These are phyloP conservation scores for Anadara kagoshimensis DNA, from an alignment of 1,140 invertebrate species.

Conservation along the genomic window DNA sequence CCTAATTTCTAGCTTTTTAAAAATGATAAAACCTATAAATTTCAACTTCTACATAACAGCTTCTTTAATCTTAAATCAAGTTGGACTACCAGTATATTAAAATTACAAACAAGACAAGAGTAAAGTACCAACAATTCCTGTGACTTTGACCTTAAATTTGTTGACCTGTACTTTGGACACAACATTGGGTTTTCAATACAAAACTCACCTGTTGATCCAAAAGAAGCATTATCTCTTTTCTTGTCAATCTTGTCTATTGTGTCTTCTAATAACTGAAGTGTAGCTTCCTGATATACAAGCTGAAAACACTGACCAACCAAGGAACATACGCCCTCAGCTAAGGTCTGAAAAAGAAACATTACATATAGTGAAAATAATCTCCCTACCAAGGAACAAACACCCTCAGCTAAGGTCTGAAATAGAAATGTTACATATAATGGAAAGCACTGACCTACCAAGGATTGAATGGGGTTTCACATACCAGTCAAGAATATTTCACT, in stretches of 20 bases:
- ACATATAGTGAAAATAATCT: constrained; percentile 58
- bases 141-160: too few species aligned
- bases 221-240: constrained; percentile 1
- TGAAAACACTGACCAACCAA: constrained; percentile 68
- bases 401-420: constrained; percentile 59
- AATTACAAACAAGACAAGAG: too few species aligned
- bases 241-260: constrained; percentile 29
- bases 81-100: too few species aligned
- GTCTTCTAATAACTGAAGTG: constrained; percentile 60
- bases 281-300: constrained; percentile 66
- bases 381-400: constrained; percentile 64
- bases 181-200: too few species aligned
- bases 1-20: too few species aligned
- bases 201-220: not conserved
- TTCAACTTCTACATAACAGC: too few species aligned
- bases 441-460: constrained; percentile 57
- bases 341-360: constrained; percentile 38
- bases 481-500: too few species aligned
- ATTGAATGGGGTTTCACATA: too few species aligned
- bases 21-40: too few species aligned
- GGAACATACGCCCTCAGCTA: constrained; percentile 66
- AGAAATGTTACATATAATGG: constrained; percentile 8
- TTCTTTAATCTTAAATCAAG: too few species aligned
- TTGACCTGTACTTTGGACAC: too few species aligned
- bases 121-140: too few species aligned